Conservation (phyloP, 2,797 vertebrate genomes). For the Emydoidea blandingii region DNA sequence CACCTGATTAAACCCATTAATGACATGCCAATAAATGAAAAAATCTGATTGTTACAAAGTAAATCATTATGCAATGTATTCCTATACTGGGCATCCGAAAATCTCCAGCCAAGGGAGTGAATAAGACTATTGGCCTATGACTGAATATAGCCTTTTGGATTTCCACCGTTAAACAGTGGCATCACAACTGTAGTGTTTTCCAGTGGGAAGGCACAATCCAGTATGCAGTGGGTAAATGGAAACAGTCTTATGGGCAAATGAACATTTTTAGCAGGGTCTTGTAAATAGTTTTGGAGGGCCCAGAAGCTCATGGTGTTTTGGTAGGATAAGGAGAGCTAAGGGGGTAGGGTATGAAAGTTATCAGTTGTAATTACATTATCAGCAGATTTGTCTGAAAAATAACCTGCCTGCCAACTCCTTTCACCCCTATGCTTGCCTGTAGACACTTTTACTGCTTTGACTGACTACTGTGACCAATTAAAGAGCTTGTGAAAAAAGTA, state of each 20-base stretch:
- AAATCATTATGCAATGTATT: background rate
- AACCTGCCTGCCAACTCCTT: too few relatives aligned
- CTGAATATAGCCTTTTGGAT: too few relatives aligned
- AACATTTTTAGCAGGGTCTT: background rate
- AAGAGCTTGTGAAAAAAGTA: too few relatives aligned
- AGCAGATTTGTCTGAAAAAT: background rate
- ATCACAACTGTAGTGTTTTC: too few relatives aligned
- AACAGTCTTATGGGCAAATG: background rate
- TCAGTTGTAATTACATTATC: background rate
- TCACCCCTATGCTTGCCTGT: background rate
- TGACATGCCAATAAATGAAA: rapidly evolving
- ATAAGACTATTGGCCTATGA: background rate
- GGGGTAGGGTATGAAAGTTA: background rate
- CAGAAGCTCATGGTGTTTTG: background rate
- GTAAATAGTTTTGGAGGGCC: background rate
- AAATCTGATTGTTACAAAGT: background rate
- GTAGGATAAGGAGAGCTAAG: background rate
- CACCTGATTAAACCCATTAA: background rate
- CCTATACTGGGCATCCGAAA: background rate
- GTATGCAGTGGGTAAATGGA: too few relatives aligned
- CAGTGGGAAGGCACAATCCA: too few relatives aligned
- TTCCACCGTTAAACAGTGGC: too few relatives aligned
- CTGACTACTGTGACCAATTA: too few relatives aligned
- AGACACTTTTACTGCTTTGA: background rate
- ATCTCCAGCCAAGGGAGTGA: background rate